These are phyloP conservation scores for Danaus melanippus DNA, from an alignment of 1,140 invertebrate genomes.

Conservation along the genomic window DNA sequence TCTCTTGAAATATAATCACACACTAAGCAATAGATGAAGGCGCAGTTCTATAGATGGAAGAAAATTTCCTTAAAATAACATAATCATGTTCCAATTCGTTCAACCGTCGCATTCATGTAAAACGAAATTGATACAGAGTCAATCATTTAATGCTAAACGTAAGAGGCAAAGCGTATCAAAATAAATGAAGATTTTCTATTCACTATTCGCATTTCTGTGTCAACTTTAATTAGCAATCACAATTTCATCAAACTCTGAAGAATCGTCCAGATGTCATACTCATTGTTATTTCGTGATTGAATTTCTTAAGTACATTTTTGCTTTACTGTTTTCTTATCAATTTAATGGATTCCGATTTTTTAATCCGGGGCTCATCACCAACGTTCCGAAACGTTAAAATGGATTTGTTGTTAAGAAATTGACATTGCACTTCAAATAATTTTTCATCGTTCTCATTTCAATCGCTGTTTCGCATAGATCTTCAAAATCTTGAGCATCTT, in stretches of 20 bases:
- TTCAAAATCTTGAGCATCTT: conserved; percentile 10
- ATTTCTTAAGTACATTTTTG: conserved; percentile 53
- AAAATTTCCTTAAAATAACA: conserved; percentile 67
- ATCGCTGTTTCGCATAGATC: conserved; percentile 10
- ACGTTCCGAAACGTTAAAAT: conserved; percentile 24
- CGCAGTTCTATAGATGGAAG: conserved; percentile 38
- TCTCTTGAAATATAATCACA: conserved; percentile 48
- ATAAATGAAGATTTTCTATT: conserved; percentile 68
- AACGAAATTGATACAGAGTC: conserved; percentile 70
- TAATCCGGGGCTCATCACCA: conserved; percentile 33
- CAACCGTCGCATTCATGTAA: conserved; percentile 62
- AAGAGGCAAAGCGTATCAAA: conserved; percentile 61
- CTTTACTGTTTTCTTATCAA: conserved; percentile 41
- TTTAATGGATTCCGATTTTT: conserved; percentile 37
- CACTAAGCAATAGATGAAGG: conserved; percentile 49
- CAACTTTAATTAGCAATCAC: conserved; percentile 69
- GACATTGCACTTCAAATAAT: conserved; percentile 26
- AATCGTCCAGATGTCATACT: conserved; percentile 46
- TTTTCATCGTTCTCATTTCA: conserved; percentile 14
- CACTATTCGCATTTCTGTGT: conserved; percentile 64
- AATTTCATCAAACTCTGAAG: conserved; percentile 56
- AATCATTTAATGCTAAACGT: conserved; percentile 68
- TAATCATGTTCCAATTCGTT: conserved; percentile 68
- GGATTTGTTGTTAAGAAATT: conserved; percentile 24
- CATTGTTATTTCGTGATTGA: conserved; percentile 49